Base-by-base conservation (phyloP, 2,888 invertebrate genomes). In the Sycophila texana region DNA sequence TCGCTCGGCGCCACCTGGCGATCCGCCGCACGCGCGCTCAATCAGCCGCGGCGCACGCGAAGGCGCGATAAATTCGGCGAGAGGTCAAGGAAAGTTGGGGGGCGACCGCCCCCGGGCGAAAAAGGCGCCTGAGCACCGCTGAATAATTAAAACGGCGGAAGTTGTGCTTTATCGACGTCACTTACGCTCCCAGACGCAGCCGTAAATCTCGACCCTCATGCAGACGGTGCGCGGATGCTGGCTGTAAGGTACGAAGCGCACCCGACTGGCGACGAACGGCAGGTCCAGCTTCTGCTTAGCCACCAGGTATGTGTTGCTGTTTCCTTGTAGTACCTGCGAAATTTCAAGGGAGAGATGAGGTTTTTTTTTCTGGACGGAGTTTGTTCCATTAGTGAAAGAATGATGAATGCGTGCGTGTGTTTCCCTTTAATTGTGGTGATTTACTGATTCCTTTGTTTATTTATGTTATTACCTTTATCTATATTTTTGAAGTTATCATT, bases 201-300 rank as follows among this genome's bases (percentile, higher is more conserved):
- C 98, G 89, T 96, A 97, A 77, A 98, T 91, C 89, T 98, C 98
- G 58, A 98, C 96, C 83, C 98, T 91, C 96, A 98, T 96, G 91
- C 98, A 98, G 68, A 97, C 96, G 0, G 97, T 97, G 74, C 97
- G 92, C 0, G 95, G 95, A 87, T 96, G 95, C 72, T 95, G 94
- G 83, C 96, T 96, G 91, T 95, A 96, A 0, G 98, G 98, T 83
- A 96, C 95, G 91, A 98, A 96, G 60, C 98, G 94, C 49, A 98
- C 94, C 91, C 94, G 94, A 80, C 95, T 95, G 18, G 97, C 97
- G 61, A 98, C 94, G 86, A 98, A 96, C 0, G 97, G 96, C 63
- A 97, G 93, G 84, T 96, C 96, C 83, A 97, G 91, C 82, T 93
- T 92, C 79, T 96, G 94, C 83, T 93, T 93, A 81, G 92, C 94